Base-by-base conservation (phyloP, 2,888 invertebrate genomes). In the Pherbina coryleti region DNA sequence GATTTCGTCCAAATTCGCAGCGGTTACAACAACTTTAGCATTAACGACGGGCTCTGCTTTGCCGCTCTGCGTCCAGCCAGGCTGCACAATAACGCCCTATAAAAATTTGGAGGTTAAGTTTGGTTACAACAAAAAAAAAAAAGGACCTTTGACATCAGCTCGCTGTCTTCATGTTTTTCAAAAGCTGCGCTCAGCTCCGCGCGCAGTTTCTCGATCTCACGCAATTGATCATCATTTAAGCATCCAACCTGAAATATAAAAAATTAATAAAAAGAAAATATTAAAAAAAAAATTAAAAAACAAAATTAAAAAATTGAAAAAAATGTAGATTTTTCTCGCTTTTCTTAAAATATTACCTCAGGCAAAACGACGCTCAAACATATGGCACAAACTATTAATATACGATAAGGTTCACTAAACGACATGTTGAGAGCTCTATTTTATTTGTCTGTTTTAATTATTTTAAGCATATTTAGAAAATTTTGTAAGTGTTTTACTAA, bases 51-150 rank as follows among this genome's bases (percentile, higher is more conserved):
- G 44, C 5, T 62, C 28, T 4, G 75, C 0, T 34, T 77, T 1
- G 70, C 4, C 9, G 17, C 22, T n/a, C n/a, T 83, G 82, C 1
- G 87, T 86, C 89, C 89, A 89, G 0, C n/a, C 49, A 0, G 89
- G 89, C 64, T 89, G 89, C 34, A 87, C 84, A 51, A 89, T 81
- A 3, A 85, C 82, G 0, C 86, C 86, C 78, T 83, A 14, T 19
- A 31, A 64, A 25, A 44, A 64, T 3, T 17, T n/a, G 2, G 17
- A 34, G 64, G 64, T 64, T 31, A 22, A 3, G 5, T 22, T 3
- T 19, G 55, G 22, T 57, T 17, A 22, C 19, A 25, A 14, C 9
- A 60, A 3, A 57, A 44, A 11, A 5, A 1, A 19, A 60, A 11
- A 22, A 19, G 34, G n/a, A 82, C 82, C 44, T 79, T 62, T 11